These are phyloP conservation scores for Loxodonta africana DNA, from an alignment of 2,113 vertebrate species.

Conservation along the genomic window DNA sequence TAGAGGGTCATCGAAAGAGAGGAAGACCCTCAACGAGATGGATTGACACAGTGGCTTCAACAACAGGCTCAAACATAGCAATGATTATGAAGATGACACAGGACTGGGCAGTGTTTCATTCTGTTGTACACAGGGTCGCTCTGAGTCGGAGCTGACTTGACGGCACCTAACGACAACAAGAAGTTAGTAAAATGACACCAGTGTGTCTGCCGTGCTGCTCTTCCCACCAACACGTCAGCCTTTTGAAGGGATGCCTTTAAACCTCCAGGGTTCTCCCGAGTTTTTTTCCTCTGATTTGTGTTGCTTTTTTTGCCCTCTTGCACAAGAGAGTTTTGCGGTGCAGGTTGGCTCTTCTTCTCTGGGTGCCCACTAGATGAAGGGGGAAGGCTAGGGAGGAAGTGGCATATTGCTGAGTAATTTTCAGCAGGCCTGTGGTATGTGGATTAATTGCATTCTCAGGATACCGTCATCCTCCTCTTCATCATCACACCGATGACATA, in stretches of 20 bases:
- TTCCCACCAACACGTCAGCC: neutral
- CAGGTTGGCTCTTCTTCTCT: neutral
- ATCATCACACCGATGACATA: no score
- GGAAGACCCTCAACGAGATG: no score
- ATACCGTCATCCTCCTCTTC: neutral
- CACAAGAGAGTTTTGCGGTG: neutral
- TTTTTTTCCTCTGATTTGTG: neutral
- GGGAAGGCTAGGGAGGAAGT: neutral
- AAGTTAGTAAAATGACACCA: neutral
- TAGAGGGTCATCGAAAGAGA: no score
- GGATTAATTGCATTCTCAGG: neutral
- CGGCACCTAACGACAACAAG: no score
- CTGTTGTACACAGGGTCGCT: no score
- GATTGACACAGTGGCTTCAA: no score
- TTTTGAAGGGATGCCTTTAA: neutral
- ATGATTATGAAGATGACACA: no score
- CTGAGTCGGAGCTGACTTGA: no score
- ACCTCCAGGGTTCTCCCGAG: neutral
- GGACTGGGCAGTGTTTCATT: no score
- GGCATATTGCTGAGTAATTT: neutral
- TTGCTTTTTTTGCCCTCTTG: neutral
- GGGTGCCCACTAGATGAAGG: neutral
- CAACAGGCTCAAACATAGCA: no score
- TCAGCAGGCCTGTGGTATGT: neutral
- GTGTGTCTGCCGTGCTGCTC: neutral